Percentiles rank a stretch among this genome's conserved stretches.
Evolutionary conservation across 2,888 invertebrate genomes (phyloP).

Genomic region (Pheosia gnoma): DNA sequence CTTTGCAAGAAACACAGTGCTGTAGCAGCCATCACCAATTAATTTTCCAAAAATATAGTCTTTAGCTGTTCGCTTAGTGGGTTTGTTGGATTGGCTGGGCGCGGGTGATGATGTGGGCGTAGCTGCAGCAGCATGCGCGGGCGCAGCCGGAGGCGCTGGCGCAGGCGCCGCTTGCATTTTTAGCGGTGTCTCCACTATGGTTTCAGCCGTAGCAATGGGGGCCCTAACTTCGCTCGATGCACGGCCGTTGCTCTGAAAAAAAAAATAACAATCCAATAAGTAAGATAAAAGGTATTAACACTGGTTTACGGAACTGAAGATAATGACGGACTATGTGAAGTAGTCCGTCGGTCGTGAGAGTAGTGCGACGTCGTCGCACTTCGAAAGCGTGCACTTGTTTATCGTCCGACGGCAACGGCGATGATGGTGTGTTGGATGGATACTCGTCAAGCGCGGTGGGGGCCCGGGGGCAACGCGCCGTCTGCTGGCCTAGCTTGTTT

Average conservation of each 20-base stretch:
- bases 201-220: slow-evolving; percentile 83
- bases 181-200: slow-evolving; percentile 76
- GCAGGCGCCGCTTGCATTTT: slow-evolving; percentile 80
- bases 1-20: slow-evolving; percentile 96
- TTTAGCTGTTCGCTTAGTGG: slow-evolving; percentile 89
- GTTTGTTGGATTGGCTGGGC: slow-evolving; percentile 66
- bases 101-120: slow-evolving; percentile 70
- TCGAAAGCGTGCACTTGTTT: slow-evolving; percentile 67
- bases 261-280: slow-evolving; percentile 36
- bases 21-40: slow-evolving; percentile 98
- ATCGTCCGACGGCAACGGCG: slow-evolving; percentile 46
- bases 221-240: slow-evolving; percentile 74
- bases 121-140: slow-evolving; percentile 65
- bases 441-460: slow-evolving; percentile 62
- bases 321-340: slow-evolving; percentile 43
- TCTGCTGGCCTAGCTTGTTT: slow-evolving; percentile 52
- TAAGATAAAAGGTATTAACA: slow-evolving; percentile 18
- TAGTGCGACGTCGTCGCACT: slow-evolving; percentile 57
- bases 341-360: slow-evolving; percentile 41
- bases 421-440: slow-evolving; percentile 32
- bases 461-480: slow-evolving; percentile 64
- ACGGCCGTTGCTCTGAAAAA: slow-evolving; percentile 74
- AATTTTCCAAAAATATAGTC: slow-evolving; percentile 98
- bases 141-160: slow-evolving; percentile 69
- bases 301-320: slow-evolving; percentile 38